Evolutionary conservation across 2,113 vertebrate genomes (phyloP).

Genomic region (Bagarius yarrelli): DNA sequence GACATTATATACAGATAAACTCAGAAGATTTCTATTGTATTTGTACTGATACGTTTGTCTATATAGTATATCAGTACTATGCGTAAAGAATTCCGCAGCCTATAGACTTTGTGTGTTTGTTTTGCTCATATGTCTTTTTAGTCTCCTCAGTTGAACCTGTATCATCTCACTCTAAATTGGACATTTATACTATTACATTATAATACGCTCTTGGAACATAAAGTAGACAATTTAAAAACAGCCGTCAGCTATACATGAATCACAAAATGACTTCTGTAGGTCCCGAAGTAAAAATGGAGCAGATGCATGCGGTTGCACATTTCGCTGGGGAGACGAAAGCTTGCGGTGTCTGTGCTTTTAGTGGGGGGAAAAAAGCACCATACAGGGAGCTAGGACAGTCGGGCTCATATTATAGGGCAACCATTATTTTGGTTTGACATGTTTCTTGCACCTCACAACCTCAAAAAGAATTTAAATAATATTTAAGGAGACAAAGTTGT

Average conservation of each 20-base stretch:
- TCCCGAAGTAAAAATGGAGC: conserved; percentile 54
- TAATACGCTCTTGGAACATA: conserved; percentile 61
- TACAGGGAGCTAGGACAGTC: conserved; percentile 59
- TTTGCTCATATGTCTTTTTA: conserved; percentile 22
- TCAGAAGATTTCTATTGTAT: too few relatives aligned
- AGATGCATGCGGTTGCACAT: conserved; percentile 61
- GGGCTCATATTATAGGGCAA: conserved; percentile 57
- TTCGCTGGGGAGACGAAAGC: conserved; percentile 56
- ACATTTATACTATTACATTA: conserved; percentile 44
- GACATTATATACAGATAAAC: too few relatives aligned
- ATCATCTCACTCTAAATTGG: conserved; percentile 22
- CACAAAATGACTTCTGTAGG: conserved; percentile 55
- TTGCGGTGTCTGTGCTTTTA: conserved; percentile 56
- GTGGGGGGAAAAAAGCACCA: conserved; percentile 59
- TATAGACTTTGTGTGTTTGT: conserved; percentile 44
- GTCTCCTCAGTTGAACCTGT: conserved; percentile 16
- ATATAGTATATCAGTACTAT: neutral
- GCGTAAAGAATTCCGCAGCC: neutral
- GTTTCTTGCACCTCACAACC: conserved; percentile 60
- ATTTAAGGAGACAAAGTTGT: conserved; percentile 65
- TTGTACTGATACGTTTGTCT: neutral
- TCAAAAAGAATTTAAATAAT: conserved; percentile 59
- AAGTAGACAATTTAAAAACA: conserved; percentile 70
- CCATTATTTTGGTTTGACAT: conserved; percentile 65
- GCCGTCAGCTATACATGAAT: conserved; percentile 60